Evolutionary conservation across 2,113 vertebrate genomes (phyloP).

Genomic region (Malurus elegans): DNA sequence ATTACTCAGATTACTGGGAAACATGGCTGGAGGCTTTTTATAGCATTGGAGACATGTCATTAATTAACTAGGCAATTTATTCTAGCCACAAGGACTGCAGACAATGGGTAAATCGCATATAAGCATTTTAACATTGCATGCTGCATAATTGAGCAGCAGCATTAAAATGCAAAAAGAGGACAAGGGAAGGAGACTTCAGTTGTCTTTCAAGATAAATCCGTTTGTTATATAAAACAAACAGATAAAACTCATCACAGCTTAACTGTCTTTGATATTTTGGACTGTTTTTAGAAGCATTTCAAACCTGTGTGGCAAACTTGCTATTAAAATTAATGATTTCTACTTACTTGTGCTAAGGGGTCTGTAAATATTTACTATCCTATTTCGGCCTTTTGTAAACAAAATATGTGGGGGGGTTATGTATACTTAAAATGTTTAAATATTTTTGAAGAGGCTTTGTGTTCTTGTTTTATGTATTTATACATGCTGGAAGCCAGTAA

Average conservation of each 20-base stretch:
- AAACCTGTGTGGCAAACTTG: not conserved
- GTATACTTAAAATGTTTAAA: not conserved
- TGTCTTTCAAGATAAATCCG: not conserved
- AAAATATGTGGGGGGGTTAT: not conserved
- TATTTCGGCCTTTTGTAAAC: slow-evolving; percentile 8
- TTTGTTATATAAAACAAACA: slow-evolving; percentile 24
- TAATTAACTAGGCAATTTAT: slow-evolving; percentile 31
- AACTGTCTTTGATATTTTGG: slow-evolving; percentile 13
- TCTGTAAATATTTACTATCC: slow-evolving; percentile 18
- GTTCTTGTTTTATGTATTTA: not conserved
- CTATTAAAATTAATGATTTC: slow-evolving; percentile 39
- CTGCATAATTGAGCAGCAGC: not conserved
- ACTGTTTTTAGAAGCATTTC: slow-evolving; percentile 26
- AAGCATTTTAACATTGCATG: not conserved
- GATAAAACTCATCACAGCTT: not conserved
- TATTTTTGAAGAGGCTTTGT: not conserved
- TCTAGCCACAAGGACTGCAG: not conserved
- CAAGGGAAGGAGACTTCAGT: not conserved
- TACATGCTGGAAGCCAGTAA: not conserved
- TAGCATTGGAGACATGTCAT: not conserved
- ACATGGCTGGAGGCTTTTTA: not conserved
- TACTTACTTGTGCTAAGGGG: not conserved
- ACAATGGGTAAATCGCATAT: not conserved
- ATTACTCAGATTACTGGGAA: not conserved
- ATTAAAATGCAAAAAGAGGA: not conserved